phyloP scores from a whole-genome alignment of 1,140 invertebrate species.

The Branchinecta lynchi region DNA sequence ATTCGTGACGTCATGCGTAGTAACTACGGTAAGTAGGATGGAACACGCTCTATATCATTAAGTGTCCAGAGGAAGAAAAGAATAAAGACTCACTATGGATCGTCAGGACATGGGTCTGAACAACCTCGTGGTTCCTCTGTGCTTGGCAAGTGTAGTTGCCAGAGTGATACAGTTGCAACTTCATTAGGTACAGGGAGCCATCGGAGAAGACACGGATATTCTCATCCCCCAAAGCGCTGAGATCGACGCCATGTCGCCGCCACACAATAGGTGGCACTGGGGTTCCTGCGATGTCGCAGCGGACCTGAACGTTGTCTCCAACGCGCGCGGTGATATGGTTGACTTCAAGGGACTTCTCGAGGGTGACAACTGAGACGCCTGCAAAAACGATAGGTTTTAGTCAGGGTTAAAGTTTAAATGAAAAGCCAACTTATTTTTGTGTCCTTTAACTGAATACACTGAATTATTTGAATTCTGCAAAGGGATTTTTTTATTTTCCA shows the following conservation, averaged over 20 bases:
- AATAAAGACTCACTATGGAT: slow-evolving; percentile 50
- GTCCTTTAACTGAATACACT: no score
- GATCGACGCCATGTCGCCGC: slow-evolving; percentile 49
- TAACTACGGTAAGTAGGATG: no score
- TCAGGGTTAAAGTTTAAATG: no score
- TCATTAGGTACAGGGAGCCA: slow-evolving; percentile 55
- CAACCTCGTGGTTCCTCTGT: slow-evolving; percentile 51
- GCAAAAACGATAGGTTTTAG: slow-evolving; percentile 18
- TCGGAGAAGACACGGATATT: slow-evolving; percentile 51
- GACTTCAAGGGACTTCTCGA: slow-evolving; percentile 54
- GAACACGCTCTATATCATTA: no score
- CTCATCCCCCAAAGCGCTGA: slow-evolving; percentile 45
- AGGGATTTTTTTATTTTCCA: no score
- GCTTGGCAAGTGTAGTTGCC: slow-evolving; percentile 69
- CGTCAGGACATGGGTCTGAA: slow-evolving; percentile 56
- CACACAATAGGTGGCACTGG: slow-evolving; percentile 54
- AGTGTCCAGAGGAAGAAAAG: no score
- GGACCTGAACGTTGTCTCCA: slow-evolving; percentile 62
- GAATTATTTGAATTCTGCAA: no score
- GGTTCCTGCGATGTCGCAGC: slow-evolving; percentile 55
- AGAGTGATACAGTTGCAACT: slow-evolving; percentile 54
- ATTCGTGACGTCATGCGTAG: no score
- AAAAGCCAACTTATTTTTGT: no score
- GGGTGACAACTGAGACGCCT: slow-evolving; percentile 53
- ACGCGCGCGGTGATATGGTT: slow-evolving; percentile 50